Base-by-base conservation (phyloP, 2,888 invertebrate genomes). In the Automeris io region DNA sequence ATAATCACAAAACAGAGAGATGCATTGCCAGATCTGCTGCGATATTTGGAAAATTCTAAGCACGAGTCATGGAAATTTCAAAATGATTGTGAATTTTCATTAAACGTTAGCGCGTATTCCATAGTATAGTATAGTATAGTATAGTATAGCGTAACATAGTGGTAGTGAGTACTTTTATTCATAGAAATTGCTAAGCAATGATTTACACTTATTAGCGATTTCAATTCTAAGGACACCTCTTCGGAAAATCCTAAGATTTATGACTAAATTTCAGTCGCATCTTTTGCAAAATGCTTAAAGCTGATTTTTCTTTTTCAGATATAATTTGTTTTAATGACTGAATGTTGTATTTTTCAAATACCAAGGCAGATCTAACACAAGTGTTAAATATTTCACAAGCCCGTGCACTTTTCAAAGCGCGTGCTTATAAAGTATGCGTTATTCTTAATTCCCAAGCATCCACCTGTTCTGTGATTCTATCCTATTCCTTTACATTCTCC, bases 401-500 rank as follows among this genome's bases (percentile, higher is more conserved):
- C 13, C 8, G 16, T 29, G 16, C 29, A n/a, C 8, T 16, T 16
- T n/a, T n/a, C 16, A 13, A 13, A 12, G 16, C 11, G 7, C 13
- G 12, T 26, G 13, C 29, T 5, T 4, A 29, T 16, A n/a, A n/a
- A 11, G 35, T 18, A 18, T 35, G 16, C n/a, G 22, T 35, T n/a
- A 35, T 25, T 12, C 5, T 32, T 32, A n/a, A 23, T 37, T 21
- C 23, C 32, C 18, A 18, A 18, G 23, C 22, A 38, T 38, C 53
- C 61, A 69, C 67, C 63, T 74, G 73, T 65, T 72, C 67, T 32
- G 67, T 64, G 70, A 67, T 63, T 57, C 57, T 60, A 54, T 45
- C 32, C 47, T 54, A 54, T 68, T 72, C 67, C 69, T 69, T 71
- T 67, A 71, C 68, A 69, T 67, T 70, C 72, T 26, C 29, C 70